Conservation (phyloP, 2,113 vertebrate genomes). For the Mirounga angustirostris region DNA sequence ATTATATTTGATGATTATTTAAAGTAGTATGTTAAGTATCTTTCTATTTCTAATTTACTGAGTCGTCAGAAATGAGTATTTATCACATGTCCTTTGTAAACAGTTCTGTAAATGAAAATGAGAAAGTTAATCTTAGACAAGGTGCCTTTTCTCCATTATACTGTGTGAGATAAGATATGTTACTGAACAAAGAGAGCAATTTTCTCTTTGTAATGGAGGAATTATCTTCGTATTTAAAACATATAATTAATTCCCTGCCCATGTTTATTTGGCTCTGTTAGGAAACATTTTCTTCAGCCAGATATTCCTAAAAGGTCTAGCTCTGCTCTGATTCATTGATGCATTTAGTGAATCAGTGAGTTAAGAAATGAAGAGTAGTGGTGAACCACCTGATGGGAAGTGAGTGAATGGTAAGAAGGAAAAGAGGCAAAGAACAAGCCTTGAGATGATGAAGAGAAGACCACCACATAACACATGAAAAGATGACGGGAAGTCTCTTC, state of each 20-base stretch:
- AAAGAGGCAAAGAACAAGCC: not conserved
- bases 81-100: not conserved
- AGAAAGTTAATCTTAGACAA: slow-evolving; percentile 33
- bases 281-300: slow-evolving; percentile 57
- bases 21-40: not conserved
- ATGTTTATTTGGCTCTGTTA: slow-evolving; percentile 39
- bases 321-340: slow-evolving; percentile 35
- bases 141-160: not conserved
- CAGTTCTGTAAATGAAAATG: slow-evolving; percentile 41
- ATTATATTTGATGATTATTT: slow-evolving; percentile 11
- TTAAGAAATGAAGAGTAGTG: slow-evolving; percentile 25
- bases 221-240: slow-evolving; percentile 48
- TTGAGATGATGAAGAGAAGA: not conserved
- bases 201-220: slow-evolving; percentile 51
- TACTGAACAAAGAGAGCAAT: slow-evolving; percentile 45
- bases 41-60: slow-evolving; percentile 23
- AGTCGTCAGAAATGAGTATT: slow-evolving; percentile 48
- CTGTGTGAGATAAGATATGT: not conserved
- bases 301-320: not conserved
- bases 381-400: not conserved
- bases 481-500: not conserved
- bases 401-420: not conserved
- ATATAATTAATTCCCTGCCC: slow-evolving; percentile 20
- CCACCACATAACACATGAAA: not conserved
- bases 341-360: slow-evolving; percentile 36